Evolutionary conservation across 92 coral and sea anemone genomes (phyloP).

Genomic region (Diadumene lineata): DNA sequence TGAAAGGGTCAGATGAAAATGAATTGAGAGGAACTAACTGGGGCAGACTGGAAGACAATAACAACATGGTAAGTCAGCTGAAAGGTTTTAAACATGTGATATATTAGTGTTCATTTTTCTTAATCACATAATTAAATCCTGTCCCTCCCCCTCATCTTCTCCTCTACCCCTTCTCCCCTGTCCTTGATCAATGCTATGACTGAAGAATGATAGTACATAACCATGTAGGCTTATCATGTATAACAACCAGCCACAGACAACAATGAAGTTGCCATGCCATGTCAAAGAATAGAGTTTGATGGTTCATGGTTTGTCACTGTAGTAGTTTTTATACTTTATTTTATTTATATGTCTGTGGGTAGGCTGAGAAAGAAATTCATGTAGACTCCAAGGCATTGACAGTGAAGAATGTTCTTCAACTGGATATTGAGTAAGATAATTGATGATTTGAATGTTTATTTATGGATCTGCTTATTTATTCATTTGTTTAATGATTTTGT

Average conservation of each 20-base stretch:
- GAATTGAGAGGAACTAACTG: not conserved
- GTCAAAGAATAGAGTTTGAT: not conserved
- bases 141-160: too few species aligned
- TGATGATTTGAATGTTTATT: not conserved
- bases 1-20: slow-evolving; percentile 6
- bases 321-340: not conserved
- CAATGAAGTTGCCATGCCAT: too few species aligned
- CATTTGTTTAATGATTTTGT: not conserved
- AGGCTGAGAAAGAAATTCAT: not conserved
- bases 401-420: not conserved
- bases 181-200: too few species aligned
- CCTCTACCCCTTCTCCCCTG: too few species aligned
- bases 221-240: too few species aligned
- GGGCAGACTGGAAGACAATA: not conserved
- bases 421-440: not conserved
- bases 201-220: too few species aligned
- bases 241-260: too few species aligned
- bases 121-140: too few species aligned
- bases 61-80: not conserved
- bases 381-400: not conserved
- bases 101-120: too few species aligned
- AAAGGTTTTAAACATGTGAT: too few species aligned
- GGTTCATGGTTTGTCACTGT: not conserved
- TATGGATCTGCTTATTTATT: too few species aligned
- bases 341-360: not conserved